Conservation (phyloP, 2,113 vertebrate genomes). For the Eolophus roseicapilla region DNA sequence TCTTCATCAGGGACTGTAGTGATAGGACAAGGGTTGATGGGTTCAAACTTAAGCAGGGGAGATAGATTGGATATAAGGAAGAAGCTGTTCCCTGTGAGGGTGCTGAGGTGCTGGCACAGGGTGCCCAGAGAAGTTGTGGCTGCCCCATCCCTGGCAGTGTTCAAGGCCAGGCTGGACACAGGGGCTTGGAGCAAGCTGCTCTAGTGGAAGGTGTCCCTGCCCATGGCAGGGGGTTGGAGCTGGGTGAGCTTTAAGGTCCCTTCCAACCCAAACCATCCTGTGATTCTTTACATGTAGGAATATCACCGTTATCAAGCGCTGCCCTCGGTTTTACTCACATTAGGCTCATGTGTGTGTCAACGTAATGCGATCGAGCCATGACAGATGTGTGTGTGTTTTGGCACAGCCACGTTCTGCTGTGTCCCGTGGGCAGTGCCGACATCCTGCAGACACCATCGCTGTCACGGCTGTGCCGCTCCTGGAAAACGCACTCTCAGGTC, state of each 20-base stretch:
- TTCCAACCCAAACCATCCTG: not conserved
- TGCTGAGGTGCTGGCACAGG: not conserved
- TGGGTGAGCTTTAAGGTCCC: not conserved
- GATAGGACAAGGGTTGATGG: not conserved
- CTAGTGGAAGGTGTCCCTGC: not conserved
- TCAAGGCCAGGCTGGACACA: not conserved
- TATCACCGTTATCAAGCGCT: accelerated
- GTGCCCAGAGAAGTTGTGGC: not conserved
- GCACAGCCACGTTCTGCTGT: accelerated
- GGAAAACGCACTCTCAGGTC: accelerated
- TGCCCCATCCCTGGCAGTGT: too few species aligned
- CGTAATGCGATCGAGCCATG: accelerated
- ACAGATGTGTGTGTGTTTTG: not conserved
- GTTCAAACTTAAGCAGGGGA: not conserved
- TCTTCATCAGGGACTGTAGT: not conserved
- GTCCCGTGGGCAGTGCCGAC: accelerated
- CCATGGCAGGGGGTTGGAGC: too few species aligned
- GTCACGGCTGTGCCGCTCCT: accelerated
- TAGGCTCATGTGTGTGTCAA: not conserved
- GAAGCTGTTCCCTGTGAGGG: not conserved
- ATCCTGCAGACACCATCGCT: accelerated
- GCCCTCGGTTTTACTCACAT: accelerated
- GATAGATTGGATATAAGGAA: not conserved
- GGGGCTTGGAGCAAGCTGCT: not conserved
- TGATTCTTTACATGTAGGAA: not conserved